Evolutionary conservation across 2,888 invertebrate species (phyloP).

Genomic region (Diarsia rubi): DNA sequence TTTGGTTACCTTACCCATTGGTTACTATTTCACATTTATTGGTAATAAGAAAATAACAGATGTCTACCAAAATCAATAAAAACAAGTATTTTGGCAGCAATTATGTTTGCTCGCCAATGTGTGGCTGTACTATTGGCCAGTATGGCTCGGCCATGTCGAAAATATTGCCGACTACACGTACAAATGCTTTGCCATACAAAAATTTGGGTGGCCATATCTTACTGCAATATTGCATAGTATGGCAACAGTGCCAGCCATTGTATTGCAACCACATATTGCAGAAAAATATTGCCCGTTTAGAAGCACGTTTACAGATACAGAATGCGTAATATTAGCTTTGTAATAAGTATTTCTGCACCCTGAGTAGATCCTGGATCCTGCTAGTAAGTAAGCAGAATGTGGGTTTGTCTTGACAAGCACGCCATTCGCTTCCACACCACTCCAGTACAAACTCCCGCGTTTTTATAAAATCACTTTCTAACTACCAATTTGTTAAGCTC

Average conservation of each 20-base stretch:
- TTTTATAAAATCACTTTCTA: neutral
- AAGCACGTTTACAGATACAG: too few species aligned
- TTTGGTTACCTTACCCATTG: slow-evolving; percentile 19
- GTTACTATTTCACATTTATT: slow-evolving; percentile 9
- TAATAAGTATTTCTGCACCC: neutral
- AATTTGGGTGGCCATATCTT: too few species aligned
- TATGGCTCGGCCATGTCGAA: too few species aligned
- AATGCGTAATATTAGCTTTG: neutral
- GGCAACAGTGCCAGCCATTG: too few species aligned
- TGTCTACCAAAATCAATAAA: neutral
- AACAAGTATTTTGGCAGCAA: neutral
- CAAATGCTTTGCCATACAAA: too few species aligned
- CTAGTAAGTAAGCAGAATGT: neutral
- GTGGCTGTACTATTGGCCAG: too few species aligned
- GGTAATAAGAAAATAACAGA: neutral
- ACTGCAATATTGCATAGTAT: too few species aligned
- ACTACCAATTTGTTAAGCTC: neutral
- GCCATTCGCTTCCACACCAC: slow-evolving; percentile 3
- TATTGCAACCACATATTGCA: too few species aligned
- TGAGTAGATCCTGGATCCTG: neutral
- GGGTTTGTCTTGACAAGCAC: neutral
- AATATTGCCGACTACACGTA: too few species aligned
- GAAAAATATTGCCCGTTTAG: too few species aligned
- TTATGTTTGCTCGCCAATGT: neutral
- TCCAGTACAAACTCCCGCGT: neutral